Evolutionary conservation across 1,140 invertebrate genomes (phyloP).

Genomic region (Papilio polyxenes): DNA sequence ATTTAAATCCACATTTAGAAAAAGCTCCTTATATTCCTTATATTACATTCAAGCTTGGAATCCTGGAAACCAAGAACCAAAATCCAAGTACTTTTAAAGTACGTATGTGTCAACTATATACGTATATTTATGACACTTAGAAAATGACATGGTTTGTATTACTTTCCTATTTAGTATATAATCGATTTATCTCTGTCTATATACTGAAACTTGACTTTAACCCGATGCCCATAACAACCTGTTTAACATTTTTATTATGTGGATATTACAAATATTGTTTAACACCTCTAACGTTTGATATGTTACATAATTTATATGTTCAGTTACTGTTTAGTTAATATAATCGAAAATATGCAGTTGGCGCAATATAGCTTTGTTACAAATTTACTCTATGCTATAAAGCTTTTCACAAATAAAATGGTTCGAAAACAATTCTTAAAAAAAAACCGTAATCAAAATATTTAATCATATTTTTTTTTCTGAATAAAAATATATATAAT

Average conservation of each 20-base stretch:
- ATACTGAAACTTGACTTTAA: background rate
- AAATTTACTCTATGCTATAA: background rate
- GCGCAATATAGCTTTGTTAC: background rate
- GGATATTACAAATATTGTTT: slow-evolving; percentile 18
- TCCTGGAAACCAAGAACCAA: background rate
- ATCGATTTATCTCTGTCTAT: slow-evolving; percentile 15
- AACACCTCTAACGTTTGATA: slow-evolving; percentile 8
- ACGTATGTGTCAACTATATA: background rate
- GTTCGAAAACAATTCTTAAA: background rate
- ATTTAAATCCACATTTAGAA: too few species aligned
- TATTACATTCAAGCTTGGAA: background rate
- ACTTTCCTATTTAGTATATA: slow-evolving; percentile 21
- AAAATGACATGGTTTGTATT: slow-evolving; percentile 5
- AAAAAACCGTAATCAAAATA: background rate
- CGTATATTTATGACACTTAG: background rate
- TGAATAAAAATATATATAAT: background rate
- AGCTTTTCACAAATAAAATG: background rate
- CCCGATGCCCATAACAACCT: background rate
- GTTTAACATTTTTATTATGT: slow-evolving; percentile 15
- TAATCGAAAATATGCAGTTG: background rate
- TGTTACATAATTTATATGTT: background rate
- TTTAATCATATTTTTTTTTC: background rate
- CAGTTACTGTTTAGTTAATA: background rate
- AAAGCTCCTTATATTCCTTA: too few species aligned
- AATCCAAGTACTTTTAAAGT: background rate